These are phyloP conservation scores for Dendronephthya gigantea DNA, from an alignment of 64 coral and sea anemone species.

Conservation along the genomic window DNA sequence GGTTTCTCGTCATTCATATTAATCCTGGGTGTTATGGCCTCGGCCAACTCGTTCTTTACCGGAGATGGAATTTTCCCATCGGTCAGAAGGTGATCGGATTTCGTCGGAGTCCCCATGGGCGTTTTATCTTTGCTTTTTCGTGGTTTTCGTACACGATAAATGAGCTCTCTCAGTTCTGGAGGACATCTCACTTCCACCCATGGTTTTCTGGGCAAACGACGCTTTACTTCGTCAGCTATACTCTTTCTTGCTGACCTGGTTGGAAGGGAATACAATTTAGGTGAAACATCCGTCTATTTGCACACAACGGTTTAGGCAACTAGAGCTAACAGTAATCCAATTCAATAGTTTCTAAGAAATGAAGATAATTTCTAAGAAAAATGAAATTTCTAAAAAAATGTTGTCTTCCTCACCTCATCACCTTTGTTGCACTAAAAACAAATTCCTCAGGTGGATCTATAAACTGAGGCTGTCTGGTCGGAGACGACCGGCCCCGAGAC, in stretches of 20 bases:
- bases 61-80: neutral
- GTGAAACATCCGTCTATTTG: too few species aligned
- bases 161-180: conserved; percentile 52
- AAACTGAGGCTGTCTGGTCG: conserved; percentile 61
- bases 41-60: neutral
- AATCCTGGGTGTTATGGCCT: neutral
- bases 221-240: conserved; percentile 34
- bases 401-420: conserved; percentile 70
- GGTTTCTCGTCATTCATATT: neutral
- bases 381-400: too few species aligned
- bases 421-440: conserved; percentile 65
- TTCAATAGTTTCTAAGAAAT: too few species aligned
- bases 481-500: conserved; percentile 2
- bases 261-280: neutral
- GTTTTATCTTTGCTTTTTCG: conserved; percentile 21
- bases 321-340: too few species aligned
- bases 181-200: conserved; percentile 83
- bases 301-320: too few species aligned
- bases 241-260: conserved; percentile 75
- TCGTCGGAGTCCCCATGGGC: neutral
- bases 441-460: conserved; percentile 98
- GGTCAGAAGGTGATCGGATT: neutral
- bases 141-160: conserved; percentile 5
- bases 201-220: conserved; percentile 55
- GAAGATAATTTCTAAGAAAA: neutral